A percentile compares a stretch with the other conserved stretches of the same genome.
Conservation (phyloP, 2,113 vertebrate genomes). For the Lampris incognitus region DNA sequence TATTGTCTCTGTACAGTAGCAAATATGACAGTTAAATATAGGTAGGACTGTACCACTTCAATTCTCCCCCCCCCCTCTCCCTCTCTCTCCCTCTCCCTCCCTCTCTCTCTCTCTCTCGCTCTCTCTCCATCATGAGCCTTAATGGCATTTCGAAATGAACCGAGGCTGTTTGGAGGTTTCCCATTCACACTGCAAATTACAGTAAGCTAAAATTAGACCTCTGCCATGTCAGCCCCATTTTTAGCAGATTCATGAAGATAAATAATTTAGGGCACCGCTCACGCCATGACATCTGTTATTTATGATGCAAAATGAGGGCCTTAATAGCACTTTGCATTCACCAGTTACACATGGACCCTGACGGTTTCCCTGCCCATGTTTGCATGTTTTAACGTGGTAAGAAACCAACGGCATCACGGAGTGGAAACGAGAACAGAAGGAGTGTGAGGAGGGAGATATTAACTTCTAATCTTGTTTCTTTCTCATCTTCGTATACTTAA, state of each 20-base stretch:
- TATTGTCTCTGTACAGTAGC: slow-evolving; percentile 14
- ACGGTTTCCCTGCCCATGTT: not conserved
- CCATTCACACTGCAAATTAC: slow-evolving; percentile 88
- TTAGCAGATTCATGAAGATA: slow-evolving; percentile 86
- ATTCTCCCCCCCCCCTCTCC: slow-evolving; percentile 76
- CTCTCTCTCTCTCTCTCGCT: slow-evolving; percentile 78
- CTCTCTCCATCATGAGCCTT: slow-evolving; percentile 78
- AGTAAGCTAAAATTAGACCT: slow-evolving; percentile 88
- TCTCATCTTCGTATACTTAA: slow-evolving; percentile 11
- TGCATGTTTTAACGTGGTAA: not conserved
- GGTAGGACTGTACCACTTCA: slow-evolving; percentile 19
- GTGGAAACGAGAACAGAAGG: not conserved
- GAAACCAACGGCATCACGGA: not conserved
- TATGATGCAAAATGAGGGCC: slow-evolving; percentile 89
- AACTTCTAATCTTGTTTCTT: slow-evolving; percentile 9
- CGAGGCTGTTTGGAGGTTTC: slow-evolving; percentile 85
- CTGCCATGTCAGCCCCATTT: slow-evolving; percentile 87
- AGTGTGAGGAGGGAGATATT: not conserved
- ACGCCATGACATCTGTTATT: slow-evolving; percentile 87
- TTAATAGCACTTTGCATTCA: slow-evolving; percentile 87
- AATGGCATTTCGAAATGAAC: slow-evolving; percentile 86
- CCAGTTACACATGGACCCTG: slow-evolving; percentile 37
- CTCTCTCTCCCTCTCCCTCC: slow-evolving; percentile 76
- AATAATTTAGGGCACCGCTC: slow-evolving; percentile 88
- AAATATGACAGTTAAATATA: slow-evolving; percentile 37